phyloP scores from a whole-genome alignment of 2,797 vertebrate genomes.

The Sphenodon punctatus region DNA sequence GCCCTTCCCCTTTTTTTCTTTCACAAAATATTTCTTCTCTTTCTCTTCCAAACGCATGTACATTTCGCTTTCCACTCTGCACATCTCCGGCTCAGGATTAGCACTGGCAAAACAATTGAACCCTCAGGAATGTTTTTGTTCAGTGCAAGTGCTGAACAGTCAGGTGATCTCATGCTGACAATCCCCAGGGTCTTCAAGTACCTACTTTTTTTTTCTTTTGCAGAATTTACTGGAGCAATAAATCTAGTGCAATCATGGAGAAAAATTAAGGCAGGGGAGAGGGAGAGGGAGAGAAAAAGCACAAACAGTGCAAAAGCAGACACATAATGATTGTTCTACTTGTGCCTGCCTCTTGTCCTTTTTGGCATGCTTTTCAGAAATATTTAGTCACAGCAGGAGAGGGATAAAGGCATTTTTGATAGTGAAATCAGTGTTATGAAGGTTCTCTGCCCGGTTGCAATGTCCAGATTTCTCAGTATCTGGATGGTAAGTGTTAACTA shows the following conservation, averaged over 20 bases:
- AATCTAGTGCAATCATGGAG: conserved; percentile 68
- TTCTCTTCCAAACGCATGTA: neutral
- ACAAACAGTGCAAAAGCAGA: neutral
- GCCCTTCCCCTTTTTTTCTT: neutral
- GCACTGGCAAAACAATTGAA: conserved; percentile 51
- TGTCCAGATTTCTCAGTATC: conserved; percentile 49
- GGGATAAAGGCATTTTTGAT: neutral
- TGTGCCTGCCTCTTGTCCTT: conserved; percentile 33
- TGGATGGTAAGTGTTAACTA: conserved; percentile 41
- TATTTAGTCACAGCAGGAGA: neutral
- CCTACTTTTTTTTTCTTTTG: conserved; percentile 48
- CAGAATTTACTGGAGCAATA: conserved; percentile 75
- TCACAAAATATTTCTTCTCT: conserved; percentile 23
- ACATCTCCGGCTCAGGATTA: conserved; percentile 42
- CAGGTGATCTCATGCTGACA: conserved; percentile 57
- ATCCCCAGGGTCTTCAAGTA: conserved; percentile 33
- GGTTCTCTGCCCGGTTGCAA: conserved; percentile 10
- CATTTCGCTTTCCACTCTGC: neutral
- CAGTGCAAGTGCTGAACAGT: conserved; percentile 32
- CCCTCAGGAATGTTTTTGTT: conserved; percentile 65
- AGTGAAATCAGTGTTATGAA: conserved; percentile 15
- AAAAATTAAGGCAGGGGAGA: conserved; percentile 69
- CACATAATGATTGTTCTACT: neutral
- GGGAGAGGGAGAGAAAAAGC: conserved; percentile 24
- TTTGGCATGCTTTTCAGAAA: conserved; percentile 21